Conservation (phyloP, 1,140 invertebrate species). For the Cherax destructor region DNA sequence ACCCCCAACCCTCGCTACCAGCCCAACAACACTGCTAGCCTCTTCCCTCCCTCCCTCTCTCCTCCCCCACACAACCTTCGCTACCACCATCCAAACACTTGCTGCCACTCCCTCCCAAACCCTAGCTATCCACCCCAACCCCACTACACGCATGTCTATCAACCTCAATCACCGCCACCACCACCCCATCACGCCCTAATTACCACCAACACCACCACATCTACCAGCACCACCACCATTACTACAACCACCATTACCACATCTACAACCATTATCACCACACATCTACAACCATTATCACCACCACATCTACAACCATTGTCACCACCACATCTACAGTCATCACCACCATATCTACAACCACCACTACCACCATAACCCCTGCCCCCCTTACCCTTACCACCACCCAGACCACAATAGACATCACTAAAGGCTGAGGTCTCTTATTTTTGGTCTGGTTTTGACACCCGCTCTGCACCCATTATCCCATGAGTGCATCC, state of each 20-base stretch:
- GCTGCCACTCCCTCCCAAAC: no score
- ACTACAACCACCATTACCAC: not conserved
- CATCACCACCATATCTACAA: not conserved
- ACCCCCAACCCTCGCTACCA: no score
- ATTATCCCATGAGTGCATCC: conserved; percentile 62
- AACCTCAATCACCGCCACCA: not conserved
- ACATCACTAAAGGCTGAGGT: conserved; percentile 5
- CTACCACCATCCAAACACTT: no score
- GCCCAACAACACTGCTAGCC: no score
- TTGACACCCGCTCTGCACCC: conserved; percentile 56
- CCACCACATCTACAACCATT: not conserved
- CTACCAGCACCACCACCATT: not conserved
- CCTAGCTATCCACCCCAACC: no score
- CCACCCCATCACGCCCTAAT: no score
- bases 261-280: not conserved
- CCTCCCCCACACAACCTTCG: not conserved
- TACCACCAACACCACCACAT: not conserved
- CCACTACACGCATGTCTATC: no score
- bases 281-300: not conserved
- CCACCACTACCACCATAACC: not conserved
- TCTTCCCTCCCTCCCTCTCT: not conserved
- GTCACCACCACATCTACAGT: not conserved
- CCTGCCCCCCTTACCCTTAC: not conserved
- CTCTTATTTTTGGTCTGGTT: conserved; percentile 43
- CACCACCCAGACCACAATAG: conserved; percentile 7